Conservation (phyloP, 2,113 vertebrate genomes). For the Neodontobutis hainanensis region DNA sequence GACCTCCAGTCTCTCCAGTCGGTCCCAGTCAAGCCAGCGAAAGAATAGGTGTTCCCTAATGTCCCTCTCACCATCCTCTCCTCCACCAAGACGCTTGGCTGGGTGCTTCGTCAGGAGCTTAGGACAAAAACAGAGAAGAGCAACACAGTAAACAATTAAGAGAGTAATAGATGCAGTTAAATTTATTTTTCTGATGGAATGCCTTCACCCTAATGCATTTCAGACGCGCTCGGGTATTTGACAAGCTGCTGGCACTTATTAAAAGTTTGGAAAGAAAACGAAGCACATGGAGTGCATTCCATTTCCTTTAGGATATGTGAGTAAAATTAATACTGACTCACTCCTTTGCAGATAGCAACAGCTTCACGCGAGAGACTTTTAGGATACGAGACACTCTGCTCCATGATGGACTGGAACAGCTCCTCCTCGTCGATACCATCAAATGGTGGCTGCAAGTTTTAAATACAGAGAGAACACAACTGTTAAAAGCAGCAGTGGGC, state of each 20-base stretch:
- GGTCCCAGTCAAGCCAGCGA: conserved; percentile 93
- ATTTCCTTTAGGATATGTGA: conserved; percentile 1
- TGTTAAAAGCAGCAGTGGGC: conserved; percentile 6
- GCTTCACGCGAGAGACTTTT: conserved; percentile 89
- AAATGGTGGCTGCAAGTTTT: conserved; percentile 82
- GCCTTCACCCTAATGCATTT: not conserved
- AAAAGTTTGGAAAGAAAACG: not conserved
- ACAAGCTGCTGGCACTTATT: conserved; percentile 8
- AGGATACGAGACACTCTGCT: conserved; percentile 88
- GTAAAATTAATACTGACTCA: conserved; percentile 58
- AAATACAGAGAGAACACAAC: not conserved
- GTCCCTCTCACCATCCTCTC: conserved; percentile 84
- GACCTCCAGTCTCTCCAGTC: conserved; percentile 88
- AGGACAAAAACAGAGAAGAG: not conserved
- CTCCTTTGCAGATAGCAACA: conserved; percentile 91
- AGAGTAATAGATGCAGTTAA: not conserved
- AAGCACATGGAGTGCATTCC: not conserved
- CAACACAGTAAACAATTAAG: not conserved
- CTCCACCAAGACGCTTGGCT: conserved; percentile 85
- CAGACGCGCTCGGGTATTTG: not conserved
- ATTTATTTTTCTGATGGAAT: not conserved
- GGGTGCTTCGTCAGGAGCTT: conserved; percentile 91
- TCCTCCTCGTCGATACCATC: conserved; percentile 92
- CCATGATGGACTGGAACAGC: conserved; percentile 92
- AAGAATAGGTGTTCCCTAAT: conserved; percentile 89